A percentile compares a stretch with the other conserved stretches of the same genome.
Evolutionary conservation across 2,113 vertebrate genomes (phyloP).

Genomic region (Leuciscus idus): DNA sequence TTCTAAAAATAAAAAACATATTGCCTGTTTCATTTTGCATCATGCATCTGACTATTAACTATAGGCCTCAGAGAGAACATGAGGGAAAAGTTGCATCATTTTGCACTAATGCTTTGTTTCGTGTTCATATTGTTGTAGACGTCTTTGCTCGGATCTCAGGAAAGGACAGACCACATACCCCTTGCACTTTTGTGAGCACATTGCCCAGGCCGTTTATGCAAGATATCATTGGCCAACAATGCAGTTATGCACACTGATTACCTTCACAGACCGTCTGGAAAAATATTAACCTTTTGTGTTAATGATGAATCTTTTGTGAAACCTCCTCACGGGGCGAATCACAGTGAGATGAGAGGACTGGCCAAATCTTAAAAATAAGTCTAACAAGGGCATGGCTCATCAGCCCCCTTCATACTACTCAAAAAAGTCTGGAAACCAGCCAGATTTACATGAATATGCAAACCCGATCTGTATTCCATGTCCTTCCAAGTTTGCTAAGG

Average conservation of each 20-base stretch:
- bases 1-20: not conserved
- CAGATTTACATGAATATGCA: slow-evolving; percentile 19
- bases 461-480: not conserved
- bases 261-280: slow-evolving; percentile 9
- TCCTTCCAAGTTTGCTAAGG: not conserved
- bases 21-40: no score
- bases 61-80: no score
- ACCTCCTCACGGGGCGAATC: not conserved
- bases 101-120: no score
- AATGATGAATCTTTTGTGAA: slow-evolving; percentile 38
- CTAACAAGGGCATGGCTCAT: slow-evolving; percentile 13
- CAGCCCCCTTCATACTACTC: not conserved
- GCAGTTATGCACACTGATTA: slow-evolving; percentile 12
- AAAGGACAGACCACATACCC: not conserved
- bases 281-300: slow-evolving; percentile 44
- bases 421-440: not conserved
- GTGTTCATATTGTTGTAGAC: no score
- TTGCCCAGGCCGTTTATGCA: slow-evolving; percentile 17
- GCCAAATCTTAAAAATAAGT: slow-evolving; percentile 8
- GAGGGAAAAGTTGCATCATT: no score
- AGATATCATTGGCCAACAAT: not conserved
- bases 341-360: not conserved
- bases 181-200: not conserved
- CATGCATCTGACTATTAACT: no score
- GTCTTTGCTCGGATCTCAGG: no score